Conservation (phyloP, 1,140 invertebrate genomes). For the Drosophila pandora region DNA sequence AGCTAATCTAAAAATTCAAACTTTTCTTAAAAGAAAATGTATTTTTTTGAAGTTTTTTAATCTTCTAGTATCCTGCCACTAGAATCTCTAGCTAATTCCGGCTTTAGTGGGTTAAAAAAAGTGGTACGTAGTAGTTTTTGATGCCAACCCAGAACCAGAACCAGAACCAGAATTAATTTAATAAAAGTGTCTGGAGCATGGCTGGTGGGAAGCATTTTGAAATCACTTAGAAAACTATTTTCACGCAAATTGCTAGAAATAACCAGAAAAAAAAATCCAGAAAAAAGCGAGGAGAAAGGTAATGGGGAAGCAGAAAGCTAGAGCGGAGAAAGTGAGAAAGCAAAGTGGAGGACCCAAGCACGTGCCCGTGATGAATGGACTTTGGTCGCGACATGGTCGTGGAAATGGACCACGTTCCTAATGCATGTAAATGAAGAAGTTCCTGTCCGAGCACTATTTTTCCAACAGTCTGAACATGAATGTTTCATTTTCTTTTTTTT, state of each 20-base stretch:
- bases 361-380: constrained; percentile 70
- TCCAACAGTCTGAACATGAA: neutral
- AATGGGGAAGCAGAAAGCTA: neutral
- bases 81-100: neutral
- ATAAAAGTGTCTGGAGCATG: constrained; percentile 10
- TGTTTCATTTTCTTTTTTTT: neutral
- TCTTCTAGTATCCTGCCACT: neutral
- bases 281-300: neutral
- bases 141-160: constrained; percentile 4
- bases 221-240: constrained; percentile 73
- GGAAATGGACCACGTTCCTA: constrained; percentile 59
- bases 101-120: constrained; percentile 18
- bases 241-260: constrained; percentile 56
- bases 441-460: constrained; percentile 17
- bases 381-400: constrained; percentile 38
- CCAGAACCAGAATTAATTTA: constrained; percentile 21
- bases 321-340: neutral
- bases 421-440: constrained; percentile 79
- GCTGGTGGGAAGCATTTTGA: constrained; percentile 1
- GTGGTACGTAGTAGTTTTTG: constrained; percentile 1
- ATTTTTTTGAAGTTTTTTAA: too few relatives aligned
- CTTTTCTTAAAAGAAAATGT: too few relatives aligned
- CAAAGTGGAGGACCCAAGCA: constrained; percentile 25
- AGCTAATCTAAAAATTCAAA: too few relatives aligned
- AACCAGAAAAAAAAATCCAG: neutral